Evolutionary conservation across 1,140 invertebrate genomes (phyloP), one percentile per base, ranked within the genome.

Genomic region (Lucilia sericata): DNA sequence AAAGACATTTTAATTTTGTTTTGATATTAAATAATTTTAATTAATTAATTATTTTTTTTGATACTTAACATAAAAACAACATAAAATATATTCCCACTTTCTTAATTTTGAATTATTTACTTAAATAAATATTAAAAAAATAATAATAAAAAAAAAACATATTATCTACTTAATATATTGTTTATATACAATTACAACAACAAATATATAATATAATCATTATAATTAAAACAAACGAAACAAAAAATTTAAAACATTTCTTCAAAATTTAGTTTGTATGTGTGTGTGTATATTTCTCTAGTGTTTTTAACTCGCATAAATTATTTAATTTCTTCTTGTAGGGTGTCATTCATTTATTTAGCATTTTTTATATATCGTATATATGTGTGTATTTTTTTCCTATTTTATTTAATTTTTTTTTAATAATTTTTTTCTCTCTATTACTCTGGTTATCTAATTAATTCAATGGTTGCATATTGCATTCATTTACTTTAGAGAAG

Each of bases 191-290:
- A 81, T 13, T 51, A 82, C 47, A 82, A 78, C 34, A 74, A 83
- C 25, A 60, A 83, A 83, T 65, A 83, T 65, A 83, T 36, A 74
- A 83, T 51, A 83, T 74, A 83, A 49, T 83, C 76, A 80, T 80
- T 13, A n/a, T 19, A 78, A 51, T 51, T 2, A 80, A 80, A 42
- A 70, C 21, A 70, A 70, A 21, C 65, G 25, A 30, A 30, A 30
- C n/a, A n/a, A 30, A 1, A 30, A 30, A 30, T 30, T 30, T 30
- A 10, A 70, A 70, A 70, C 65, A 49, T 83, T 49, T 83, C 47
- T 74, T 74, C 34, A 25, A 83, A 42, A 74, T 36, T 83, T 83
- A 83, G 70, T 47, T 75, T 83, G 65, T 83, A 17, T 83, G 82
- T 74, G 82, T 82, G 55, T 74, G 60, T 65, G 65, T 83, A 51